Percentiles rank a stretch among this genome's conserved stretches.
Conservation (phyloP, 2,888 invertebrate genomes). For the Drosophila anomalata region DNA sequence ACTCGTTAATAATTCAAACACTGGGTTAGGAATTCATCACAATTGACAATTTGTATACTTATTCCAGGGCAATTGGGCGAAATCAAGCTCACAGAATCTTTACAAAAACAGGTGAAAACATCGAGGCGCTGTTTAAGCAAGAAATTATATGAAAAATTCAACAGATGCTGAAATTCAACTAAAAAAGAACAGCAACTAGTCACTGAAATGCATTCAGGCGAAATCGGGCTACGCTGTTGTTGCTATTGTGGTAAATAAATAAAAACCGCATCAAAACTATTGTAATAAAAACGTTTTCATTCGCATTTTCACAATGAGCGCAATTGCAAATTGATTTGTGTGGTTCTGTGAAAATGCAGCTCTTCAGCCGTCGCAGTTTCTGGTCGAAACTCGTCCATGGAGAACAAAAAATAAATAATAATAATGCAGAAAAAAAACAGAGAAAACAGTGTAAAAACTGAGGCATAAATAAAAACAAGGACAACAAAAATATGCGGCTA, state of each 20-base stretch:
- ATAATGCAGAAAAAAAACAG: constrained; percentile 7
- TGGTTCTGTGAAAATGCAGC: constrained; percentile 52
- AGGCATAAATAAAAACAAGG: constrained; percentile 14
- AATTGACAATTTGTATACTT: constrained; percentile 2
- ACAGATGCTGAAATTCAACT: constrained; percentile 49
- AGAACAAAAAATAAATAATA: constrained; percentile 30
- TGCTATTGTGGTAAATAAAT: constrained; percentile 58
- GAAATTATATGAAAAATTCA: constrained; percentile 16
- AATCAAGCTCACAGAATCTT: constrained; percentile 15
- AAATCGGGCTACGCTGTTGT: constrained; percentile 13
- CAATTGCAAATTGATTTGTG: constrained; percentile 75
- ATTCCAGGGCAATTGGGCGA: constrained; percentile 44
- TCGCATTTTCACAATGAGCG: constrained; percentile 58
- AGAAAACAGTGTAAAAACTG: constrained; percentile 13
- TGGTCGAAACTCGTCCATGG: constrained; percentile 10
- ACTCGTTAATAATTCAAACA: constrained; percentile 8
- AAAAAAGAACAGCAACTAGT: constrained; percentile 47
- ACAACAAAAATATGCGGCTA: constrained; percentile 37
- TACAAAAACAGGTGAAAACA: constrained; percentile 12
- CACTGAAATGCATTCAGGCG: constrained; percentile 8
- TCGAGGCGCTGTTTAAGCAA: constrained; percentile 14
- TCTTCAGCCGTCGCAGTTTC: constrained; percentile 4
- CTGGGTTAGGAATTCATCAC: not conserved
- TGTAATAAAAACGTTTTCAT: constrained; percentile 62
- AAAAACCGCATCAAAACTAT: constrained; percentile 67